Base-by-base conservation (phyloP, 1,140 invertebrate species). In the Metaphire vulgaris region DNA sequence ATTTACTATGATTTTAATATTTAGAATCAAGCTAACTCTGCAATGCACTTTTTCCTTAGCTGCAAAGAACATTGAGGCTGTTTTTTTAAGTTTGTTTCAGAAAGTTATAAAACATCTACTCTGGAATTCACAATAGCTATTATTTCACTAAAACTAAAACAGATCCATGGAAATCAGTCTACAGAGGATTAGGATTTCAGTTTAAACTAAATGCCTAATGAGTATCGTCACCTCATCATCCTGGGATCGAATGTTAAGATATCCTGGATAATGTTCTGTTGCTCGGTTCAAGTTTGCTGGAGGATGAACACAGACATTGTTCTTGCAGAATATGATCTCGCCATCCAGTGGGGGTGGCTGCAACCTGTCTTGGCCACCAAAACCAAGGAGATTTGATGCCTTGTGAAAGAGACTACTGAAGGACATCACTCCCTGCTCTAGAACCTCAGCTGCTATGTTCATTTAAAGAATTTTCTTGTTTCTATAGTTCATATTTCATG, bases 281-380 rank as follows among this genome's bases (percentile, higher is more conserved):
- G 95, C 92, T 33, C 90, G 90, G 26, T 92, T 88, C 15, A 92
- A 88, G 26, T 92, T 88, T 0, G 91, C 91, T 67, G 93, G 92
- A 1, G 95, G 94, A 88, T 98, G 95, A 30, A 98, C 94, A 86
- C 95, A 98, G 14, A 97, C 94, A 87, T 98, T 97, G 83, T 97
- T 98, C 81, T 90, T 90, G 79, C 84, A 84, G 77, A 84, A 86
- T 41, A 87, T 83, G 14, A 86, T 86, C 75, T 86, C 85, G 29
- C 85, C 85, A 80, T 86, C 85, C 15, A 86, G 79, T 1, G 84
- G 83, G 15, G 85, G 84, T 1, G 82, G 82, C 69, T 83, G 82
- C 29, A 74, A 64, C 2, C 41, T 64, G 72, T 80, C 80, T 6
- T 80, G 72, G 6, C 80, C 76, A 6, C 80, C 76, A 16, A 85